A percentile compares a stretch with the other conserved stretches of the same genome.
phyloP scores from a whole-genome alignment of 2,113 vertebrate genomes.

The Plecturocebus donacophilus region DNA sequence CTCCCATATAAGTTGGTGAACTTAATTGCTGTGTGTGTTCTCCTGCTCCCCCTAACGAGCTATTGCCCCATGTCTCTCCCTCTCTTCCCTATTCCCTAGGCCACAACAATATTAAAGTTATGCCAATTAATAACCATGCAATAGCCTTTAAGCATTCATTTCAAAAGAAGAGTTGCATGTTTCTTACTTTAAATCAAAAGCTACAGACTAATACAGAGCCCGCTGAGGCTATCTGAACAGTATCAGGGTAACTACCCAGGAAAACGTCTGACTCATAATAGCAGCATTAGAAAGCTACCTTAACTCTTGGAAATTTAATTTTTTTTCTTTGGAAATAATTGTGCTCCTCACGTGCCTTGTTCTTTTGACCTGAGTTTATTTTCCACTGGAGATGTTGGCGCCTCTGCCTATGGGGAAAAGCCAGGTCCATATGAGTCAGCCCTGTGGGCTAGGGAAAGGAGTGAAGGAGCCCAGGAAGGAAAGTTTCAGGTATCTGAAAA shows the following conservation, averaged over 20 bases:
- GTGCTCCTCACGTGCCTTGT: neutral
- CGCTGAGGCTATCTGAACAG: neutral
- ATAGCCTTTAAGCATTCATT: neutral
- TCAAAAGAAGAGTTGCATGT: neutral
- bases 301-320: neutral
- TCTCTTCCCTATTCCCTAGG: neutral
- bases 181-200: neutral
- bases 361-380: constrained; percentile 1
- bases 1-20: neutral
- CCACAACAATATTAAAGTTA: neutral
- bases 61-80: neutral
- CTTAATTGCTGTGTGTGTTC: neutral
- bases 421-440: neutral
- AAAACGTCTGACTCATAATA: neutral
- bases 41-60: neutral
- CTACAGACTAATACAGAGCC: neutral
- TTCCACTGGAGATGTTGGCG: neutral
- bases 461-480: neutral
- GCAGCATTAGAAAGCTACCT: neutral
- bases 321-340: neutral
- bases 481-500: neutral
- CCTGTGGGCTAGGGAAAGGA: neutral
- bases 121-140: neutral
- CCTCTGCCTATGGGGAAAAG: neutral
- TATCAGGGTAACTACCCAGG: neutral